phyloP scores from a whole-genome alignment of 2,797 vertebrate genomes.

The Danio jaintianensis region DNA sequence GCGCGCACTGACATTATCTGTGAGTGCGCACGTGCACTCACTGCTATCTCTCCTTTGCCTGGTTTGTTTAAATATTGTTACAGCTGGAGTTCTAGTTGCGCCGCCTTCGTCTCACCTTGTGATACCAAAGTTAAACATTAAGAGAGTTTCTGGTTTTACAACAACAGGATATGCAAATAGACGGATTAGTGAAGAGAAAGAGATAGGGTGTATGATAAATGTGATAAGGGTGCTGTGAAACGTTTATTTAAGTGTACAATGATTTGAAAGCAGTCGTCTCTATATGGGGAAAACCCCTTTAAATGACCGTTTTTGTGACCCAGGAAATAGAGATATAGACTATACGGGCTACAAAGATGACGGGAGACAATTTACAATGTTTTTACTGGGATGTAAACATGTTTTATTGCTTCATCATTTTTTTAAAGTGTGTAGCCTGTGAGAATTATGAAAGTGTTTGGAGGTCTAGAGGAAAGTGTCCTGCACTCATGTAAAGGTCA shows the following conservation, averaged over 20 bases:
- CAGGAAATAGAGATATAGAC: neutral
- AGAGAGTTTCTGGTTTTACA: slow-evolving; percentile 45
- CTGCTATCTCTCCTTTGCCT: neutral
- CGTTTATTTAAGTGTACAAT: neutral
- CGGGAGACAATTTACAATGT: neutral
- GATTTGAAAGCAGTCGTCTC: neutral
- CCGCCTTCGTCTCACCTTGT: slow-evolving; percentile 21
- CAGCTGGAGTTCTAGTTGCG: slow-evolving; percentile 2
- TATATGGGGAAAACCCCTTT: neutral
- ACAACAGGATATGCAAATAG: slow-evolving; percentile 51
- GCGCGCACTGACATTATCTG: neutral
- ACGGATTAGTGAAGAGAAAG: slow-evolving; percentile 7
- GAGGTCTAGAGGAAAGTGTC: slow-evolving; percentile 25
- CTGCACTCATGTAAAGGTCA: neutral
- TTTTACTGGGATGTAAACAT: neutral
- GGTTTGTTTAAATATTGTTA: slow-evolving; percentile 7
- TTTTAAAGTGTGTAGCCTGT: slow-evolving; percentile 11
- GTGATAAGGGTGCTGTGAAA: neutral
- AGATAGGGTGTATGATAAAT: neutral
- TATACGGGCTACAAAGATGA: neutral
- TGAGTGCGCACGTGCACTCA: neutral
- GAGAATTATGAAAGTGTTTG: neutral
- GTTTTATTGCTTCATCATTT: slow-evolving; percentile 1
- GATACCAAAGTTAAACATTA: slow-evolving; percentile 42
- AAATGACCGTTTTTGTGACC: neutral